Evolutionary conservation across 1,140 invertebrate genomes (phyloP).

Genomic region (Uloborus diversus): DNA sequence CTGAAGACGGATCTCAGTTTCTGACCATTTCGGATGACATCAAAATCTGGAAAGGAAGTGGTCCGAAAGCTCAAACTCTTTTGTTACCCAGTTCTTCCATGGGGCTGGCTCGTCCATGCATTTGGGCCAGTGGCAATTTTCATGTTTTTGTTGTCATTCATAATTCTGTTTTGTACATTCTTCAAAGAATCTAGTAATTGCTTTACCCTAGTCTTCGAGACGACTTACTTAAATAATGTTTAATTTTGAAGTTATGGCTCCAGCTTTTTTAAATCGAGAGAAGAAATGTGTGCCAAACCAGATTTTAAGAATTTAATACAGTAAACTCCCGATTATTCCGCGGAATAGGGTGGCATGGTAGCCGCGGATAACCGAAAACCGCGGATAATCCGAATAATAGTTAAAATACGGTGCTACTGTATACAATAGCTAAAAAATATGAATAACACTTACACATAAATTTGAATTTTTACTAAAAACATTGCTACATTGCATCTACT

Average conservation of each 20-base stretch:
- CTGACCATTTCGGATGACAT: constrained; percentile 11
- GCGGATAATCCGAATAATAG: too few relatives aligned
- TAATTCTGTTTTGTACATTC: constrained; percentile 23
- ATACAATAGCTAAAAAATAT: too few relatives aligned
- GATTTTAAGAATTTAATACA: too few relatives aligned
- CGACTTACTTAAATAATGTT: neutral
- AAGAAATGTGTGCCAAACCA: neutral
- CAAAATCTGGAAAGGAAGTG: neutral
- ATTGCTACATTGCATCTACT: too few relatives aligned
- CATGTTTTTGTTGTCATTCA: constrained; percentile 10
- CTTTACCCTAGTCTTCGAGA: too few relatives aligned
- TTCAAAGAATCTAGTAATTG: constrained; percentile 9
- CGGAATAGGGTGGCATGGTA: too few relatives aligned
- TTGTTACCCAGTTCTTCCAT: constrained; percentile 24
- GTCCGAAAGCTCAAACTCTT: neutral
- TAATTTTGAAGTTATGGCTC: neutral
- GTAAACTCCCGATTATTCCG: too few relatives aligned
- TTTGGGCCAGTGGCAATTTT: constrained; percentile 28
- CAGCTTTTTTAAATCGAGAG: neutral
- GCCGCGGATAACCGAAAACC: too few relatives aligned
- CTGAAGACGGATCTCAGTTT: neutral
- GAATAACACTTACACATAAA: too few relatives aligned
- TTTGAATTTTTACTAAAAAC: too few relatives aligned
- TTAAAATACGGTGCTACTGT: too few relatives aligned
- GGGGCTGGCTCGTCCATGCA: constrained; percentile 4